phyloP scores from a whole-genome alignment of 2,797 vertebrate species.

The Podarcis lilfordi region DNA sequence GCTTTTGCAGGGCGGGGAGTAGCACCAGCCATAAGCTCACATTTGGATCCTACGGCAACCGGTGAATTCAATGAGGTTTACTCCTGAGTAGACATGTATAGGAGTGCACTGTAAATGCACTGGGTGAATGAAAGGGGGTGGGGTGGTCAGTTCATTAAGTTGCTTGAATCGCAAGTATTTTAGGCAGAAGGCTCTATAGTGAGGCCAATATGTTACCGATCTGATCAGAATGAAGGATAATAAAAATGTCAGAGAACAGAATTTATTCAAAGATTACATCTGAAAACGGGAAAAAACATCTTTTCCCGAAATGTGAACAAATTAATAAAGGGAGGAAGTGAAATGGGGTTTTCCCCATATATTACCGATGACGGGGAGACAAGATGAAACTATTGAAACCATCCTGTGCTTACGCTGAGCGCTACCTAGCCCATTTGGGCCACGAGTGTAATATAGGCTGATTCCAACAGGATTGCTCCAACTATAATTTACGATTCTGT shows the following conservation, averaged over 20 bases:
- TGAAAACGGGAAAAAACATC: rapidly evolving
- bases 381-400: no score
- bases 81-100: not conserved
- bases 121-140: not conserved
- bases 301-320: not conserved
- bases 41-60: not conserved
- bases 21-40: not conserved
- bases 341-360: not conserved
- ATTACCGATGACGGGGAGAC: not conserved
- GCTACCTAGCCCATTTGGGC: not conserved
- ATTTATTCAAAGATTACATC: not conserved
- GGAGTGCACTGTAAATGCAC: not conserved
- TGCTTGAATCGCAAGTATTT: not conserved
- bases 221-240: not conserved
- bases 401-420: no score
- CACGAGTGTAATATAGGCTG: not conserved
- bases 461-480: not conserved
- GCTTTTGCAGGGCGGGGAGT: no score
- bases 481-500: not conserved
- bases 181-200: not conserved
- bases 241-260: not conserved
- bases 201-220: not conserved
- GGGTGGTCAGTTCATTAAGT: not conserved
- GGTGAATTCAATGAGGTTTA: not conserved
- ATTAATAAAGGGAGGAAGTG: not conserved